Base-by-base conservation (phyloP, 2,113 vertebrate genomes). In the Oriolus oriolus region DNA sequence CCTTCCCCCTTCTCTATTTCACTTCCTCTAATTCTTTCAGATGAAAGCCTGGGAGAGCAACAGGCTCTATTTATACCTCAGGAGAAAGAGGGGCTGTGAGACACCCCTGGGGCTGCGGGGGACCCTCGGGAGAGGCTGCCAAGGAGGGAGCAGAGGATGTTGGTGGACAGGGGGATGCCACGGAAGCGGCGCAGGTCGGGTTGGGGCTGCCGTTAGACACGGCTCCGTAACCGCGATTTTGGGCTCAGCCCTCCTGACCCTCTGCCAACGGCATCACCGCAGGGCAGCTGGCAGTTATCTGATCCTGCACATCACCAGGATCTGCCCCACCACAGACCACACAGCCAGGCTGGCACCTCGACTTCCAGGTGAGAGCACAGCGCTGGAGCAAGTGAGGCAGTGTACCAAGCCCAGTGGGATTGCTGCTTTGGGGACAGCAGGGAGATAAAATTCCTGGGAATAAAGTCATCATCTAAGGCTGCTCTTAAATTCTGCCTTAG, bases 391-490 rank as follows among this genome's bases (percentile, higher is more conserved):
- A 74, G 15, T 0, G 16, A 80, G 53, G 27, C 5, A 7, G 35
- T 0, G 0, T 1, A 17, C 33, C 0, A 0, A 24, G 33, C 39
- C 6, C 3, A 5, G 63, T 3, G 83, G 45, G 66, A 30, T 33
- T 53, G 63, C 61, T 39, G 49, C 9, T 26, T 4, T 33, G 59
- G 39, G 42, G 69, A 49, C 45, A 75, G 42, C 37, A 80, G 31
- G 31, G 28, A 20, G 54, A n/a, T 10, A 33, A 73, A 80, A 69
- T 14, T 77, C 63, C 27, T 68, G 13, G 54, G 54, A 86, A 59
- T 9, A 11, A 57, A 74, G 17, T 35, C 80, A 41, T 37, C 19
- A 3, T 1, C 37, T 35, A 27, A 28, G 35, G 69, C 44, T 64
- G 27, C 69, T 69, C 60, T 61, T 35, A 35, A n/a, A 84, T 37